These are phyloP conservation scores for Dinothrombium tinctorium DNA, from an alignment of 1,140 invertebrate species.

Conservation along the genomic window DNA sequence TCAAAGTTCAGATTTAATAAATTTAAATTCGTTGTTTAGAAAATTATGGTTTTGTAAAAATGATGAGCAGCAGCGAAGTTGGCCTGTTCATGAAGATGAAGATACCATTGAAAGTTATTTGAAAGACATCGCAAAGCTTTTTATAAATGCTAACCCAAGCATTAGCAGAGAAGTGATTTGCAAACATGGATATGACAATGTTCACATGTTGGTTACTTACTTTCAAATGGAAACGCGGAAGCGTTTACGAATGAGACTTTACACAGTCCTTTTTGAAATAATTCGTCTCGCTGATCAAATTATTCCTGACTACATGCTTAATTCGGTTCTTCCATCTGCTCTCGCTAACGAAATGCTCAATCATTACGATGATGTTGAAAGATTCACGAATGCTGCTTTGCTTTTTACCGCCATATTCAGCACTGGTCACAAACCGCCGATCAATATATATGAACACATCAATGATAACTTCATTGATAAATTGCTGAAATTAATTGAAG, in stretches of 20 bases:
- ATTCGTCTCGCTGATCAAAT: slow-evolving; percentile 5
- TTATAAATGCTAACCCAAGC: slow-evolving; percentile 35
- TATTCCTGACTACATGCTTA: slow-evolving; percentile 47
- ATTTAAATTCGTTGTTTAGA: slow-evolving; percentile 48
- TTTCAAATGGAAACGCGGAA: slow-evolving; percentile 16
- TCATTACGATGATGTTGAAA: slow-evolving; percentile 39
- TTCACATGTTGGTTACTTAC: slow-evolving; percentile 18
- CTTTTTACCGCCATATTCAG: slow-evolving; percentile 62
- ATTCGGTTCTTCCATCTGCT: slow-evolving; percentile 63
- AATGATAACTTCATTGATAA: slow-evolving; percentile 51
- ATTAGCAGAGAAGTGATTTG: slow-evolving; percentile 19
- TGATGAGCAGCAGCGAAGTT: slow-evolving; percentile 74
- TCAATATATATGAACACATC: slow-evolving; percentile 28
- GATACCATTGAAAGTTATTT: slow-evolving; percentile 54
- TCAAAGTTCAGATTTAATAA: slow-evolving; percentile 43
- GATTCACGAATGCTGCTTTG: slow-evolving; percentile 44
- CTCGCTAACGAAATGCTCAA: slow-evolving; percentile 38
- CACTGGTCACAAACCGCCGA: slow-evolving; percentile 40
- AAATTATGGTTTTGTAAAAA: slow-evolving; percentile 64
- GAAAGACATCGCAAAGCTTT: slow-evolving; percentile 53
- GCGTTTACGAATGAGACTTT: slow-evolving; percentile 10
- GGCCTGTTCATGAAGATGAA: slow-evolving; percentile 65
- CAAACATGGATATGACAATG: slow-evolving; percentile 20
- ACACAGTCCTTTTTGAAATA: slow-evolving; percentile 3
- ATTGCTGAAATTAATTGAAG: slow-evolving; percentile 50